Evolutionary conservation across 2,113 vertebrate species (phyloP), one percentile per base, ranked within the genome.

Genomic region (Ciconia stormi): DNA sequence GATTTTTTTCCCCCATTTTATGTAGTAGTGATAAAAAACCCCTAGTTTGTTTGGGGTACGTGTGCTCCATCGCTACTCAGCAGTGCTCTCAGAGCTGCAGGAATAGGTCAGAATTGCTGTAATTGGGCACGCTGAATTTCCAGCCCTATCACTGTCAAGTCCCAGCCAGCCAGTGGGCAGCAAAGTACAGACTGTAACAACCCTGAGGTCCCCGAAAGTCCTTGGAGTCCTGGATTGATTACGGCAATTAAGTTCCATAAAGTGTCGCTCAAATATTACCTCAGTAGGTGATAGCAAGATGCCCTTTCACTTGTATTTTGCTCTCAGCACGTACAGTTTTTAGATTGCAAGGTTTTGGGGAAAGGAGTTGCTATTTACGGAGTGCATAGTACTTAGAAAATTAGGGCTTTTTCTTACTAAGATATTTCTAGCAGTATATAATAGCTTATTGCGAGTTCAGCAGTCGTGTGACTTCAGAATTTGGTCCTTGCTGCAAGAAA

Each of bases 281-380:
- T 77, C 49, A 5, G 67, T 18, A n/a, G 92, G 78, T 50, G 76
- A 70, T 5, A 70, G 67, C 66, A 27, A n/a, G 81, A 42, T 72
- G 46, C 71, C 67, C 53, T 86, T 92, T 76, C 62, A 49, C 79
- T 90, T 46, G 16, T 6, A 11, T 62, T 93, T 83, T 73, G 62
- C 47, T 89, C 90, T 59, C 92, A 63, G 71, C 79, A 49, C 1
- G 20, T 8, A 0, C 2, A 12, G 53, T 5, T 65, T 80, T 46
- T 55, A 42, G 1, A 32, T 34, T 53, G 58, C 67, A 13, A 19
- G 86, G 70, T 58, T 85, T 83, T 2, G 6, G 66, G 78, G 74
- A n/a, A 81, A 53, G 79, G 42, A 88, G 62, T 22, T 86, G 80
- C 88, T 92, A 26, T 96, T 86, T 81, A 7, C 71, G 58, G 90